A percentile compares a stretch with the other conserved stretches of the same genome.
phyloP scores from a whole-genome alignment of 2,888 invertebrate genomes.

The Scaptomyza polygonia region DNA sequence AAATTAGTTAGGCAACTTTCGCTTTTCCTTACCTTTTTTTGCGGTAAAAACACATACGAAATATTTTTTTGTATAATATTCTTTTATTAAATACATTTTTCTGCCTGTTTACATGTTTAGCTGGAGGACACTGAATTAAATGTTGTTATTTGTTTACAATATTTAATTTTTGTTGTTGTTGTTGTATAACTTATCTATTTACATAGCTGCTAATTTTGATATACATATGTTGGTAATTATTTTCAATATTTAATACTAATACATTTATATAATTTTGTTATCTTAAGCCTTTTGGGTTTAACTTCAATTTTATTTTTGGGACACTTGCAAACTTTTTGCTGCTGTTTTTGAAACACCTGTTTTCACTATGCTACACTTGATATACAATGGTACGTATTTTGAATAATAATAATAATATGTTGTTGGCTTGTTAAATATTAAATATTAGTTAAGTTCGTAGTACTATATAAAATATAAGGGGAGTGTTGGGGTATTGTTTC shows the following conservation, averaged over 20 bases:
- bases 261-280: conserved; percentile 33
- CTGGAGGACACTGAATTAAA: conserved; percentile 78
- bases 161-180: conserved; percentile 24
- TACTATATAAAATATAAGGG: conserved; percentile 60
- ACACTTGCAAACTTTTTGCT: conserved; percentile 23
- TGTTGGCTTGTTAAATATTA: conserved; percentile 49
- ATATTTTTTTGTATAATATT: conserved; percentile 42
- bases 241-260: conserved; percentile 41
- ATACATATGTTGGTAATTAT: conserved; percentile 34
- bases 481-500: conserved; percentile 28
- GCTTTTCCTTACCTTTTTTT: conserved; percentile 4
- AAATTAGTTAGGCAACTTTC: conserved; percentile 11
- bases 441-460: conserved; percentile 37
- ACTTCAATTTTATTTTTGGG: conserved; percentile 5
- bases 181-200: conserved; percentile 57
- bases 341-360: conserved; percentile 75
- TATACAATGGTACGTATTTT: conserved; percentile 50
- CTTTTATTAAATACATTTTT: conserved; percentile 69
- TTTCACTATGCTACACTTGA: conserved; percentile 64
- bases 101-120: conserved; percentile 69
- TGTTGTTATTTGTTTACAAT: conserved; percentile 65
- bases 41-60: not conserved
- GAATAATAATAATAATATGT: conserved; percentile 55
- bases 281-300: conserved; percentile 23
- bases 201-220: conserved; percentile 64